These are phyloP conservation scores for Geotrypetes seraphini DNA, from an alignment of 2,797 vertebrate species.

Conservation along the genomic window DNA sequence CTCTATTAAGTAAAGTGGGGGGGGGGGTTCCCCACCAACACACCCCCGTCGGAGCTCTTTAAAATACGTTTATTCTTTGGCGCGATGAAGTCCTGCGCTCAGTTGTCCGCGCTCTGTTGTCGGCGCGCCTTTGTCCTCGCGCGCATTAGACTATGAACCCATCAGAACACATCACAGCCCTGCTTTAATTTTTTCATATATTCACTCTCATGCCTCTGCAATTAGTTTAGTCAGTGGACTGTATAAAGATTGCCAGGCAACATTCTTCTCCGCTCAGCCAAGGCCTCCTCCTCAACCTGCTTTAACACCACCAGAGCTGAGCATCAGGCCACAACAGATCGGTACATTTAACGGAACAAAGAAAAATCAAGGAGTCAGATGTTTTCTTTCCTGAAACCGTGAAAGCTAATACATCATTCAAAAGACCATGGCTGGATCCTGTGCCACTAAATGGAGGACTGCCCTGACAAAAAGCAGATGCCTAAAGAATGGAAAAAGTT, in stretches of 20 bases:
- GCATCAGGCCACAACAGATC: constrained; percentile 13
- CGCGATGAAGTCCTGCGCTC: too few relatives aligned
- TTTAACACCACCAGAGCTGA: constrained; percentile 18
- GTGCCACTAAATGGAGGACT: background rate
- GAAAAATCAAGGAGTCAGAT: constrained; percentile 5
- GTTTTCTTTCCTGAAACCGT: background rate
- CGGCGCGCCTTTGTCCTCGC: too few relatives aligned
- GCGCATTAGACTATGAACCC: too few relatives aligned
- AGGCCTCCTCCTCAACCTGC: too few relatives aligned
- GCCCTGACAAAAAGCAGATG: constrained; percentile 5
- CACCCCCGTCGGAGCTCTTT: too few relatives aligned
- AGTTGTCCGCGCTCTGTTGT: too few relatives aligned
- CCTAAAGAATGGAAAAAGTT: background rate
- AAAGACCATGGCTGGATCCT: background rate
- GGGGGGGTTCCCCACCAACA: too few relatives aligned
- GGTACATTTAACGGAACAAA: constrained; percentile 3
- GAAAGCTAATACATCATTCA: background rate
- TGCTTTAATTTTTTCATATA: constrained; percentile 18
- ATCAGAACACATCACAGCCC: constrained; percentile 20
- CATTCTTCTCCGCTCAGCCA: background rate
- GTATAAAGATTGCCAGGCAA: constrained; percentile 17
- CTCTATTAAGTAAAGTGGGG: too few relatives aligned
- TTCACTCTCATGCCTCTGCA: constrained; percentile 40
- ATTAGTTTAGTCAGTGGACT: constrained; percentile 30
- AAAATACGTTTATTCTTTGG: too few relatives aligned